phyloP scores from a whole-genome alignment of 2,888 invertebrate species.

The Augochlorella aurata region DNA sequence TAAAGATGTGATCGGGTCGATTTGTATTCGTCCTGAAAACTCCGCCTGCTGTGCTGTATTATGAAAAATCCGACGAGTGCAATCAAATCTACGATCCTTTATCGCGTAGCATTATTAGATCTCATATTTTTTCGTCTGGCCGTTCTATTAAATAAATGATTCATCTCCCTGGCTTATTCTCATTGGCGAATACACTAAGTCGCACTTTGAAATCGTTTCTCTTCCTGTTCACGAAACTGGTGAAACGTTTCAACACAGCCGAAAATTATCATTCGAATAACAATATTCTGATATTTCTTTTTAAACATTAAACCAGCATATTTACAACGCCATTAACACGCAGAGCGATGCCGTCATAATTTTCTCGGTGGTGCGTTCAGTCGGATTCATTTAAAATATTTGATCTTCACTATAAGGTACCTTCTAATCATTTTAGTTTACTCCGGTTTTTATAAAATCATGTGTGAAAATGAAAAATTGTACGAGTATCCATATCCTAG shows the following conservation, averaged over 20 bases:
- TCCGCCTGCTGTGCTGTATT: slow-evolving; percentile 39
- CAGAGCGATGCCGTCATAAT: too few species aligned
- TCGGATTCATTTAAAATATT: too few species aligned
- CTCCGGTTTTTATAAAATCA: not conserved
- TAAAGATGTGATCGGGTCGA: slow-evolving; percentile 53
- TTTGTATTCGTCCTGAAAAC: slow-evolving; percentile 64
- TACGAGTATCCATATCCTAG: not conserved
- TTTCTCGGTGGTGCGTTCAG: too few species aligned
- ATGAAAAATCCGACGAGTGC: slow-evolving; percentile 42
- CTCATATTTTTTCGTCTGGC: not conserved
- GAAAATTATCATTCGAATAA: not conserved
- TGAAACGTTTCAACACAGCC: not conserved
- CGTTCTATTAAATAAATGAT: not conserved
- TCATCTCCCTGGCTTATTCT: not conserved
- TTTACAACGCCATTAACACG: too few species aligned
- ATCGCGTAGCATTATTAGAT: slow-evolving; percentile 6
- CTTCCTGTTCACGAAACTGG: not conserved
- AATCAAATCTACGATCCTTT: slow-evolving; percentile 53
- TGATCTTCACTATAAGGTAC: too few species aligned
- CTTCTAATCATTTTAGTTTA: too few species aligned
- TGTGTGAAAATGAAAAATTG: not conserved
- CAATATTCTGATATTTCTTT: not conserved
- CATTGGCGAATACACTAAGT: not conserved
- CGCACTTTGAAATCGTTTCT: not conserved
- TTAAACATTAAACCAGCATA: too few species aligned